A percentile compares a stretch with the other conserved stretches of the same genome.
These are phyloP conservation scores for Onchidella celtica DNA, from an alignment of 2,888 invertebrate genomes.

Conservation along the genomic window DNA sequence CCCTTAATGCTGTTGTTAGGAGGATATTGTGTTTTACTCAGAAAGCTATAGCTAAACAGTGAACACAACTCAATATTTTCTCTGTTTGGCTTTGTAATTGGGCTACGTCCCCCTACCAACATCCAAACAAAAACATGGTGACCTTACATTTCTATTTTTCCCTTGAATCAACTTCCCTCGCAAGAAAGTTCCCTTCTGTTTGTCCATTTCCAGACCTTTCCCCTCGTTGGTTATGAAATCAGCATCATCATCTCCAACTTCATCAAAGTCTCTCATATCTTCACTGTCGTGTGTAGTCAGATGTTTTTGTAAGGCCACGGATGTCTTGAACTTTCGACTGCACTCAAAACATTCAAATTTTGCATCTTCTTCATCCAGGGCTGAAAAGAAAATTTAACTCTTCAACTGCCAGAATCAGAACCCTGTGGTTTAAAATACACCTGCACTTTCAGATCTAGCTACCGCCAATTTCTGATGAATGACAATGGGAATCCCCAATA, in stretches of 20 bases:
- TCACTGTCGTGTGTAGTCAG: constrained; percentile 70
- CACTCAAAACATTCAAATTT: constrained; percentile 86
- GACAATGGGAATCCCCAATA: too few species aligned
- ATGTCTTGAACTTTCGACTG: constrained; percentile 83
- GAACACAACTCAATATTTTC: too few species aligned
- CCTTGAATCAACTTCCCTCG: constrained; percentile 38
- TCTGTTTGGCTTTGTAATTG: too few species aligned
- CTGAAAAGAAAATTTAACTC: constrained; percentile 60
- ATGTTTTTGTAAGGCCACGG: constrained; percentile 84
- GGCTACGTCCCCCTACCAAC: too few species aligned
- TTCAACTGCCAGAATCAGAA: too few species aligned
- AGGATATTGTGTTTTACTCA: too few species aligned
- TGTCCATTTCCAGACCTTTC: constrained; percentile 33
- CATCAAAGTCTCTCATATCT: constrained; percentile 33
- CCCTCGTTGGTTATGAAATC: constrained; percentile 13
- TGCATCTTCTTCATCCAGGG: constrained; percentile 74
- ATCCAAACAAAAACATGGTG: too few species aligned
- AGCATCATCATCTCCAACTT: constrained; percentile 8
- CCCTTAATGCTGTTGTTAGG: too few species aligned
- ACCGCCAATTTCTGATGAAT: too few species aligned
- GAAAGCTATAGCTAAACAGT: too few species aligned
- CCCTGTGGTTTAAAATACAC: too few species aligned
- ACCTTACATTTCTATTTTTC: constrained; percentile 42
- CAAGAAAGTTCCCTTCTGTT: constrained; percentile 17
- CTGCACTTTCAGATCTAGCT: too few species aligned